phyloP scores from a whole-genome alignment of 2,888 invertebrate genomes.

The Belgica antarctica region DNA sequence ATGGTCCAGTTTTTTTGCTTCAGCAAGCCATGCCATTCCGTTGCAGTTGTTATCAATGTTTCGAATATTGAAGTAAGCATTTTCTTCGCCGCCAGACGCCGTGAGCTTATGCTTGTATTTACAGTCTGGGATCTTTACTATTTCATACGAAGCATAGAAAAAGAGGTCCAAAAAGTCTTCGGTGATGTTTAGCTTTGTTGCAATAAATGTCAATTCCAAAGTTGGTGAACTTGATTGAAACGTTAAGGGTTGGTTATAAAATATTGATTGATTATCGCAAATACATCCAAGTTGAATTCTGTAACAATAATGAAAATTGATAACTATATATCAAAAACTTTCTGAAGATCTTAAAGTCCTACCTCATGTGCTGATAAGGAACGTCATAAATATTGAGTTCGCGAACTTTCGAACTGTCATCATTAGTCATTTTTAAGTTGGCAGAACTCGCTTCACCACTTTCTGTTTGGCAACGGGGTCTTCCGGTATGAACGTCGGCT shows the following conservation, averaged over 20 bases:
- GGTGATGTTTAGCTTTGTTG: conserved; percentile 69
- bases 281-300: conserved; percentile 72
- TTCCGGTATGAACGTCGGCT: conserved; percentile 69
- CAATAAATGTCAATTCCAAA: conserved; percentile 73
- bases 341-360: too few relatives aligned
- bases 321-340: too few relatives aligned
- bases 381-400: conserved; percentile 64
- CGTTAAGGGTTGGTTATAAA: conserved; percentile 61
- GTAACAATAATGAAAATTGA: too few relatives aligned
- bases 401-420: conserved; percentile 54
- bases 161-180: conserved; percentile 80
- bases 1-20: conserved; percentile 74
- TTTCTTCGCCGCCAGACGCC: conserved; percentile 66
- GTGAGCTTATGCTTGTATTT: conserved; percentile 63
- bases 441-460: neutral
- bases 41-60: conserved; percentile 57
- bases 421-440: conserved; percentile 48
- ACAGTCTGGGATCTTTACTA: conserved; percentile 64
- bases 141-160: conserved; percentile 71
- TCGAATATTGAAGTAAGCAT: conserved; percentile 63
- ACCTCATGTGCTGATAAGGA: conserved; percentile 67
- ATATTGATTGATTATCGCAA: conserved; percentile 68
- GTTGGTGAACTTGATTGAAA: conserved; percentile 66
- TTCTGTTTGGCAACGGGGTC: conserved; percentile 60
- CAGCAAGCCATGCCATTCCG: conserved; percentile 70